Evolutionary conservation across 1,140 invertebrate species (phyloP), one percentile per base, ranked within the genome.

Genomic region (Hesperophylax magnus): DNA sequence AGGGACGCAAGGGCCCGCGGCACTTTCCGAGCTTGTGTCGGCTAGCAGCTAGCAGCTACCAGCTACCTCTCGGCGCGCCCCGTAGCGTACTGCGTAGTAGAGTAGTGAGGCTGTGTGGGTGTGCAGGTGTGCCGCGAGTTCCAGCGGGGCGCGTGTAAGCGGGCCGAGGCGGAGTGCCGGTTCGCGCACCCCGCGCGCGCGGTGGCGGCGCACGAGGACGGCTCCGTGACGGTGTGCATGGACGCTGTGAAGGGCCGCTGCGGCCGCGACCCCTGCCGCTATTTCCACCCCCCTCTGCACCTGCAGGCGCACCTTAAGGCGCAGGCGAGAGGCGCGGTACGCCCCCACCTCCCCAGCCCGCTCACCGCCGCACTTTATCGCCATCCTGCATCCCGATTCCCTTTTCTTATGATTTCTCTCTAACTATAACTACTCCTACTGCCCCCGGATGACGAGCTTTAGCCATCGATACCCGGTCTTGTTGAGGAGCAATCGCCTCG

Each of bases 301-400:
- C 96, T 98, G 92, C 96, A 98, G 96, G 96, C 96, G 93, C 97
- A 98, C 96, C 97, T 98, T 94, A 98, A 98, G 95, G 96, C 96
- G 94, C 95, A 96, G 94, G 94, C 95, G 93, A 96, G 96, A 94
- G 95, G 95, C 94, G 94, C 96, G 96, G 96, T 97, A 96, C 95
- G 95, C 94, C 92, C 91, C 91, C 77, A 77, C 78, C 78, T 65
- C 75, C 69, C 31, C 82, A 80, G 79, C 79, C 77, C 82, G 58
- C 78, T 81, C 74, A 75, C 63, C 39, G 53, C 60, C 61, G 58
- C 78, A 77, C 76, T 65, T 47, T 80, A 76, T 85, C 88, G 86
- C 87, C 86, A 87, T 85, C 86, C 86, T 81, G 63, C 63, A 65
- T 31, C 27, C 63, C 63, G 18, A n/a, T 2, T 24, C 61, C 20